Percentiles rank a stretch among this genome's conserved stretches.
phyloP scores from a whole-genome alignment of 2,888 invertebrate genomes.

The Drosophila suboccidentalis region DNA sequence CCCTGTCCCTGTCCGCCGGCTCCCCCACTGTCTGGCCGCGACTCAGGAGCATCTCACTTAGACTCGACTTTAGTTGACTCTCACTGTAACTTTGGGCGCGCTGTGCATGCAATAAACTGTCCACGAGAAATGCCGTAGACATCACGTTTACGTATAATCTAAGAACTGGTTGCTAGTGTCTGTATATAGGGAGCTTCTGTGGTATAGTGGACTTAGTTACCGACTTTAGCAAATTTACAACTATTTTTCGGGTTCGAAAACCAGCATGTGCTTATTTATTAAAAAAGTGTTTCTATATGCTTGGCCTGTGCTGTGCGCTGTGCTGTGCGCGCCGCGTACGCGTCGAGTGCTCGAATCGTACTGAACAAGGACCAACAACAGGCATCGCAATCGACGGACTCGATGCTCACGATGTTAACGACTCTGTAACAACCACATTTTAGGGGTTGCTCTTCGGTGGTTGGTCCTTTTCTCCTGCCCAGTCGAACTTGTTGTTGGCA shows the following conservation, averaged over 20 bases:
- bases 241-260: too few relatives aligned
- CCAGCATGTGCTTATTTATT: too few relatives aligned
- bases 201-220: too few relatives aligned
- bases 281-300: slow-evolving; percentile 28
- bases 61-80: slow-evolving; percentile 69
- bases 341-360: slow-evolving; percentile 76
- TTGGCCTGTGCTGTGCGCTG: slow-evolving; percentile 43
- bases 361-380: slow-evolving; percentile 59
- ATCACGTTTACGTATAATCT: slow-evolving; percentile 66
- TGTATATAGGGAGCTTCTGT: too few relatives aligned
- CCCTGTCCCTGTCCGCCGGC: slow-evolving; percentile 3
- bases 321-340: slow-evolving; percentile 65
- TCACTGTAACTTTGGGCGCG: slow-evolving; percentile 73
- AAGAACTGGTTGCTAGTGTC: neutral
- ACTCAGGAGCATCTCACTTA: slow-evolving; percentile 81
- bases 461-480: slow-evolving; percentile 84
- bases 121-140: slow-evolving; percentile 85
- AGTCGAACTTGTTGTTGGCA: slow-evolving; percentile 66
- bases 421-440: slow-evolving; percentile 35
- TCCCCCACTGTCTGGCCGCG: slow-evolving; percentile 59
- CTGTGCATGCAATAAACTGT: slow-evolving; percentile 84
- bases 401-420: slow-evolving; percentile 1
- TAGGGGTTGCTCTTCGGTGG: slow-evolving; percentile 84
- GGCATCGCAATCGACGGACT: slow-evolving; percentile 22
- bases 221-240: neutral